Evolutionary conservation across 2,113 vertebrate species (phyloP).

Genomic region (Daboia siamensis): DNA sequence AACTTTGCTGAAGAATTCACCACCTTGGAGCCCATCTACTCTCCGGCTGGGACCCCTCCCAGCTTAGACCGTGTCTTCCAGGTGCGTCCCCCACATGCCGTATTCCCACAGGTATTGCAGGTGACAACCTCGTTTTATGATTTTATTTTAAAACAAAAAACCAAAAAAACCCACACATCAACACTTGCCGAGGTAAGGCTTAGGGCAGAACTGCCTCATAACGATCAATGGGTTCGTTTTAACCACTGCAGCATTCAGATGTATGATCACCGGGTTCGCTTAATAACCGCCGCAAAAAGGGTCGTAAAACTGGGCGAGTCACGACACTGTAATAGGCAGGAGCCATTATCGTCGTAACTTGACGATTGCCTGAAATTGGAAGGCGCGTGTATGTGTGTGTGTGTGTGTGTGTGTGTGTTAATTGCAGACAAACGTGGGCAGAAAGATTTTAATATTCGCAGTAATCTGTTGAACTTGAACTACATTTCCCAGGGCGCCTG

Average conservation of each 20-base stretch:
- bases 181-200: background rate
- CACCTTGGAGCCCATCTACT: slow-evolving; percentile 88
- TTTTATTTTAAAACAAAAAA: background rate
- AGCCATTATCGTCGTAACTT: background rate
- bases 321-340: background rate
- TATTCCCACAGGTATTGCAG: background rate
- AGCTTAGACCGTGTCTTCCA: slow-evolving; percentile 86
- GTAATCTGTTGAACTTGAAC: background rate
- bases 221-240: background rate
- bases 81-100: slow-evolving; percentile 55
- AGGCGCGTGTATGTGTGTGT: too few species aligned
- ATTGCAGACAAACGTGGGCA: background rate
- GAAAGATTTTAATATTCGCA: background rate
- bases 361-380: background rate
- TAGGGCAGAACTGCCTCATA: background rate
- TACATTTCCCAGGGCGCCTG: too few species aligned
- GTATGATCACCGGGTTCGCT: background rate
- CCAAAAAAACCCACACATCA: background rate
- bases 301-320: background rate
- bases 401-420: background rate
- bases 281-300: background rate
- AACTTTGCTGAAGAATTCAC: slow-evolving; percentile 93
- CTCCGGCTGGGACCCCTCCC: slow-evolving; percentile 83
- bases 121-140: background rate
- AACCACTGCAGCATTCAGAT: background rate